These are phyloP conservation scores for Cybosia mesomella DNA, from an alignment of 2,888 invertebrate genomes.

Conservation along the genomic window DNA sequence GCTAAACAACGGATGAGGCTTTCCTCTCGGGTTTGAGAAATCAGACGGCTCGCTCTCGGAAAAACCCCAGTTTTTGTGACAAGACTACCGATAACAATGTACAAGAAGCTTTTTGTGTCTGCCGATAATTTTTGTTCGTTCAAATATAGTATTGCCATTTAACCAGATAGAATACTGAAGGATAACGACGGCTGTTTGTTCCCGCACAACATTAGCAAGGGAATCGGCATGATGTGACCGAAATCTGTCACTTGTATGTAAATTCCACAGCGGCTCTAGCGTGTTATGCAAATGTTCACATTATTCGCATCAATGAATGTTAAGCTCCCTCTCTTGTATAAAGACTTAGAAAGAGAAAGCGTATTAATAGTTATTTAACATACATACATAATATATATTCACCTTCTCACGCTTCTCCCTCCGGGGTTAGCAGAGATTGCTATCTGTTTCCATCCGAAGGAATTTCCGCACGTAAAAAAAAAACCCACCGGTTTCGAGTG, in stretches of 20 bases:
- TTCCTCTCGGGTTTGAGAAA: too few relatives aligned
- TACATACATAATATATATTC: too few relatives aligned
- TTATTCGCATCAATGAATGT: constrained; percentile 49
- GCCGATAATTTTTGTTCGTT: constrained; percentile 26
- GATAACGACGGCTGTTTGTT: constrained; percentile 15
- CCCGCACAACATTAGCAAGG: constrained; percentile 44
- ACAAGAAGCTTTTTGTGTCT: background rate
- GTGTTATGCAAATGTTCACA: constrained; percentile 54
- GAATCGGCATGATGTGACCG: constrained; percentile 52
- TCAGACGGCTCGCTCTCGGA: too few relatives aligned
- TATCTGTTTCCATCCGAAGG: background rate
- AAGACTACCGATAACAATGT: background rate
- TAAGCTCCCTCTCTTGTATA: constrained; percentile 36
- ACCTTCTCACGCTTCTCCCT: background rate
- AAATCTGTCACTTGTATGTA: constrained; percentile 64
- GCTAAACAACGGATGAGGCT: too few relatives aligned
- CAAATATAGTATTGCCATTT: constrained; percentile 21
- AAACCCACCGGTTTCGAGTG: background rate
- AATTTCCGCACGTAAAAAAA: too few relatives aligned
- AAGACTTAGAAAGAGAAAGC: constrained; percentile 27
- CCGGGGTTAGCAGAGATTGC: background rate
- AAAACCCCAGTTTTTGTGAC: background rate
- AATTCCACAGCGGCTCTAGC: constrained; percentile 46
- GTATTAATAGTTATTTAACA: constrained; percentile 40
- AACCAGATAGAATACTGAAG: constrained; percentile 16